A percentile compares a stretch with the other conserved stretches of the same genome.
Evolutionary conservation across 1,140 invertebrate genomes (phyloP).

Genomic region (Brachionus calyciflorus): DNA sequence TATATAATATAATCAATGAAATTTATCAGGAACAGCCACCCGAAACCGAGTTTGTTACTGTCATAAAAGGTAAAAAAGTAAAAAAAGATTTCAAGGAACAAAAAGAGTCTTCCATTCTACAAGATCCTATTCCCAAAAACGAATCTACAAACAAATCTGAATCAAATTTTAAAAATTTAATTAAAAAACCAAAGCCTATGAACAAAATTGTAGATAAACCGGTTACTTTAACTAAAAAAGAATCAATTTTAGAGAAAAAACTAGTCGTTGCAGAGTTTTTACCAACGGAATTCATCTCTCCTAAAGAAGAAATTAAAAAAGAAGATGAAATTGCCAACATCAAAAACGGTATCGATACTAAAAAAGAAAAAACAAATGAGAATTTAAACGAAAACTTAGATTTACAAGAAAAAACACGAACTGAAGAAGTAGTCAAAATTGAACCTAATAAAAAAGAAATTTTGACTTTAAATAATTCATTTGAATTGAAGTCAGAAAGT

Average conservation of each 20-base stretch:
- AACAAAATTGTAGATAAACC: too few relatives aligned
- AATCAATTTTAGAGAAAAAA: too few relatives aligned
- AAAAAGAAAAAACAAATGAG: not conserved
- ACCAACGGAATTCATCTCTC: too few relatives aligned
- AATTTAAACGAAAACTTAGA: not conserved
- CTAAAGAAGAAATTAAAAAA: too few relatives aligned
- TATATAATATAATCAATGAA: too few relatives aligned
- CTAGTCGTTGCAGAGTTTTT: too few relatives aligned
- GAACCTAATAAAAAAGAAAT: not conserved
- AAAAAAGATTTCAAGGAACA: constrained; percentile 10
- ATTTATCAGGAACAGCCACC: too few relatives aligned
- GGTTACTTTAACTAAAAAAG: too few relatives aligned
- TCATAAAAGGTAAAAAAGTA: constrained; percentile 20
- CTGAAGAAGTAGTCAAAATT: not conserved
- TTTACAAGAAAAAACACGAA: not conserved
- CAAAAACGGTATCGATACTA: not conserved
- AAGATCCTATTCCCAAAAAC: too few relatives aligned
- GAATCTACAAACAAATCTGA: too few relatives aligned
- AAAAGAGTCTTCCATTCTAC: not conserved
- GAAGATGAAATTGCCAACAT: not conserved
- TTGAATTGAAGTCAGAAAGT: not conserved
- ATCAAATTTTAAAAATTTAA: too few relatives aligned
- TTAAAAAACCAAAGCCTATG: too few relatives aligned
- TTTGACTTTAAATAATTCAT: not conserved
- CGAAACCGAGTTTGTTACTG: constrained; percentile 13